Percentiles rank a stretch among this genome's conserved stretches.
Evolutionary conservation across 2,797 vertebrate genomes (phyloP).

Genomic region (Bradypodion ventrale): DNA sequence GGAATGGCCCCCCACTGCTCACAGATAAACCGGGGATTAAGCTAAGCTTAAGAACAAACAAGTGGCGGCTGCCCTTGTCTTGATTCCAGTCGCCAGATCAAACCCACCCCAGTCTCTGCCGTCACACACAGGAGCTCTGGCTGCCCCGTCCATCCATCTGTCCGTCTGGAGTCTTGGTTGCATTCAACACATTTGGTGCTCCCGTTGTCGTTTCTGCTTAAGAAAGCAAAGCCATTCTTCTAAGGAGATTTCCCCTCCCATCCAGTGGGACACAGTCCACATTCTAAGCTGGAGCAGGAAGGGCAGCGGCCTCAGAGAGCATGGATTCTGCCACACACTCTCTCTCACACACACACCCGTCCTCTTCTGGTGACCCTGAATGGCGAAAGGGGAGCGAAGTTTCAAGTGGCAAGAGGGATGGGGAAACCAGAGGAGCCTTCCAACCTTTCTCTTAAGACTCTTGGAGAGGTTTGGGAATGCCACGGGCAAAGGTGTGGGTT

Average conservation of each 20-base stretch:
- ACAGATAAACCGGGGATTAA: slow-evolving; percentile 69
- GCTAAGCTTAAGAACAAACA: slow-evolving; percentile 33
- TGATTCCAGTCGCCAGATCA: slow-evolving; percentile 67
- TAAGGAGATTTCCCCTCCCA: slow-evolving; percentile 78
- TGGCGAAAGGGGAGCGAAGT: slow-evolving; percentile 46
- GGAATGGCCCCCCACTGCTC: slow-evolving; percentile 58
- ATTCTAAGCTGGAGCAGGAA: slow-evolving; percentile 86
- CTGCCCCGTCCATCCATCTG: too few species aligned
- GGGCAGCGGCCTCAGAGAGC: slow-evolving; percentile 80
- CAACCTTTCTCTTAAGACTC: slow-evolving; percentile 92
- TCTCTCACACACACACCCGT: too few species aligned
- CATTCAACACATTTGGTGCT: slow-evolving; percentile 78
- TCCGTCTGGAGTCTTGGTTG: slow-evolving; percentile 70
- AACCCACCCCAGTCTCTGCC: slow-evolving; percentile 69
- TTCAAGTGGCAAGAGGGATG: slow-evolving; percentile 85
- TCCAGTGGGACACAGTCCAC: slow-evolving; percentile 80
- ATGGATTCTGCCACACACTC: slow-evolving; percentile 70
- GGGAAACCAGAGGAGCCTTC: slow-evolving; percentile 76
- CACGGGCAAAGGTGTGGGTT: too few species aligned
- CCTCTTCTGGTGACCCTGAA: slow-evolving; percentile 63
- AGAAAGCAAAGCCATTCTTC: slow-evolving; percentile 83
- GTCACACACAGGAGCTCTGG: slow-evolving; percentile 62
- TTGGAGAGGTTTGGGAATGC: slow-evolving; percentile 93
- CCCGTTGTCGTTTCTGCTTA: slow-evolving; percentile 79
- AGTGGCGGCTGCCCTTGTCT: slow-evolving; percentile 73